Evolutionary conservation across 2,888 invertebrate genomes (phyloP), one percentile per base, ranked within the genome.

Genomic region (Resseliella maxima): DNA sequence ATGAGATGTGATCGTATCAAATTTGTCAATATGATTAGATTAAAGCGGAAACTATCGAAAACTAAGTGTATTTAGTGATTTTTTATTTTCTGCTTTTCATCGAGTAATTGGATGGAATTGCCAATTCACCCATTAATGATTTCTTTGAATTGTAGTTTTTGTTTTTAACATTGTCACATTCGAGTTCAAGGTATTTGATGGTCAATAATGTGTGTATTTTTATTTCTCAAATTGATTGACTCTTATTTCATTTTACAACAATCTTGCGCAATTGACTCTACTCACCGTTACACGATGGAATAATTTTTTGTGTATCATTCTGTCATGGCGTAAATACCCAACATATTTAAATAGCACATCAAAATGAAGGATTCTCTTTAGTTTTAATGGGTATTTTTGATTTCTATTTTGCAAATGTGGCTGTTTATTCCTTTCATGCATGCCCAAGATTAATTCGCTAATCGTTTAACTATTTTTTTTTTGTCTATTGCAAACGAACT

Each of bases 161-260:
- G 8, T 8, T 50, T 50, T 18, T 15, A 18, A 2, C 24, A 59
- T 24, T 59, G 59, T 59, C n/a, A 3, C 59, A 24, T 24, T 10
- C 5, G 59, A 59, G 59, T 59, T 59, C 59, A 59, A 59, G 59
- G 59, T 59, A 10, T 59, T 59, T 3, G 59, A 59, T 59, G 59
- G 59, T 59, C n/a, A 50, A 50, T 50, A 50, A 18, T 41, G 15
- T 50, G 18, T 59, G 59, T 24, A 0, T 59, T 24, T 5, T 24
- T 59, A 24, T 59, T 24, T 18, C 21, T 2, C 5, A 50, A 18
- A 12, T 2, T 50, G 21, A 50, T 50, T 50, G 50, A 2, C 21
- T n/a, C 24, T n/a, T n/a, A 3, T 59, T 18, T 50, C 24, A 24
- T 59, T 24, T 3, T 24, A 6, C n/a, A 59, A 59, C 59, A 50